Evolutionary conservation across 2,797 vertebrate genomes (phyloP).

Genomic region (Austrolebias charrua): DNA sequence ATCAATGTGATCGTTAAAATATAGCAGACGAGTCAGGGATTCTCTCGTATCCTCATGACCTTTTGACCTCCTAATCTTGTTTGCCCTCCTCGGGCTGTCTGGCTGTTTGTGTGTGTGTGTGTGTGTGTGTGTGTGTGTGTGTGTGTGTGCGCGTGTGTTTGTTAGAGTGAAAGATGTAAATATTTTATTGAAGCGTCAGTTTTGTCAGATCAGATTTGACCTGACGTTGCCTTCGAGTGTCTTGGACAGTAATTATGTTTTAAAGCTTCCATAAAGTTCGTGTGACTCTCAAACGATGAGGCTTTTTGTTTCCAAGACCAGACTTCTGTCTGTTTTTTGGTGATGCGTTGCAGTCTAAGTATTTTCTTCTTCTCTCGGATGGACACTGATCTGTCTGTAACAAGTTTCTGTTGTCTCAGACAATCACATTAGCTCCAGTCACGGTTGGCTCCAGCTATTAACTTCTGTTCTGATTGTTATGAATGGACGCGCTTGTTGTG

Average conservation of each 20-base stretch:
- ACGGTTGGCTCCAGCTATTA: conserved; percentile 64
- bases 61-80: conserved; percentile 52
- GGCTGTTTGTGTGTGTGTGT: conserved; percentile 25
- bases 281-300: conserved; percentile 49
- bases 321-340: conserved; percentile 34
- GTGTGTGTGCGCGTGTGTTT: not conserved
- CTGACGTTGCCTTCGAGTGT: conserved; percentile 2
- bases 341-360: conserved; percentile 54
- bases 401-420: conserved; percentile 71
- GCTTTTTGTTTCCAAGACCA: conserved; percentile 72
- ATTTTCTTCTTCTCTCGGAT: conserved; percentile 56
- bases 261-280: conserved; percentile 29
- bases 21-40: conserved; percentile 32
- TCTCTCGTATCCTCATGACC: conserved; percentile 50
- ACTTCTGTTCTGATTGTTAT: conserved; percentile 55
- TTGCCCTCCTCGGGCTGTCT: conserved; percentile 7
- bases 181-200: not conserved
- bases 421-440: conserved; percentile 76
- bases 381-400: conserved; percentile 55
- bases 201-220: conserved; percentile 44
- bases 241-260: conserved; percentile 46
- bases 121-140: conserved; percentile 27
- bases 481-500: conserved; percentile 67
- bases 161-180: not conserved
- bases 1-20: conserved; percentile 11